Conservation (phyloP, 2,797 vertebrate species). For the Poeciliopsis infans region DNA sequence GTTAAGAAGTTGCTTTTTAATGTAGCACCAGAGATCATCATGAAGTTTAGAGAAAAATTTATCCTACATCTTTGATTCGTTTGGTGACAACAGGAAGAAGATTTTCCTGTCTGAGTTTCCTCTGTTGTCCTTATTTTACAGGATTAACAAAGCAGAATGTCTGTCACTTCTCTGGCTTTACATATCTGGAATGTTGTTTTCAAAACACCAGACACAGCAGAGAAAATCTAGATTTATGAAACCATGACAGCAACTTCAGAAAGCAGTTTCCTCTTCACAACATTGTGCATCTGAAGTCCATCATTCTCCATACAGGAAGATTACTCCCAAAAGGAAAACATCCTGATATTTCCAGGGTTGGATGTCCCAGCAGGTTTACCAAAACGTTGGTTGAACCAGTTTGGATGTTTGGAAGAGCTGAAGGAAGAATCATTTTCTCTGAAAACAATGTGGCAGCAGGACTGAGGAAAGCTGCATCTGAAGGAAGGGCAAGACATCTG, state of each 20-base stretch:
- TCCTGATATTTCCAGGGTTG: too few species aligned
- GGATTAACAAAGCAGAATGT: not conserved
- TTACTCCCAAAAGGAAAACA: too few species aligned
- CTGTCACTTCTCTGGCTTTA: not conserved
- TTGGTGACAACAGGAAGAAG: not conserved
- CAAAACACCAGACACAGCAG: not conserved
- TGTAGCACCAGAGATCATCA: not conserved
- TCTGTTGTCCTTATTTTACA: not conserved
- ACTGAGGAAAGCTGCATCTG: too few species aligned
- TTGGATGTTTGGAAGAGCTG: too few species aligned
- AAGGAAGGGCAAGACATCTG: too few species aligned
- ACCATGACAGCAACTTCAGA: not conserved
- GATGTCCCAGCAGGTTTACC: too few species aligned
- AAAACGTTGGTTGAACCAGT: too few species aligned
- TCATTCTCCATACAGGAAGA: too few species aligned
- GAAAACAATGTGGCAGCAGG: too few species aligned
- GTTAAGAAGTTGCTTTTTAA: not conserved
- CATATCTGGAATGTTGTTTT: not conserved
- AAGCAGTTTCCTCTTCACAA: not conserved
- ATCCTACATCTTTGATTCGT: not conserved
- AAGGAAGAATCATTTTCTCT: not conserved
- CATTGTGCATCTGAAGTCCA: too few species aligned
- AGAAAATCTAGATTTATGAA: not conserved
- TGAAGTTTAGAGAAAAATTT: not conserved
- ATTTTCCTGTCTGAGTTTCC: not conserved